phyloP scores from a whole-genome alignment of 2,113 vertebrate species.

The Gracilinanus agilis region DNA sequence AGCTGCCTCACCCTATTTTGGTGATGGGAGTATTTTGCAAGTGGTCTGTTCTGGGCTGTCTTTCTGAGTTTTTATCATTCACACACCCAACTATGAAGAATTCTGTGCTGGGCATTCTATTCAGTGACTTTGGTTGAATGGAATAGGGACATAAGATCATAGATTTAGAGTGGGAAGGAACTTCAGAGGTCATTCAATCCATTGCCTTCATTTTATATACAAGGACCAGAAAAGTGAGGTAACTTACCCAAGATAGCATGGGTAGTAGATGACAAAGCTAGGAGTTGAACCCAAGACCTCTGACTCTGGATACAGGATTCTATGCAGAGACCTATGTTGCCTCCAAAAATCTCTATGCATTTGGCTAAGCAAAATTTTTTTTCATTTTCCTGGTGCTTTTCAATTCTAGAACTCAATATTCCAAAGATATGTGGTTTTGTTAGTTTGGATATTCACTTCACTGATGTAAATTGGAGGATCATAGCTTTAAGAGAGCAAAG shows the following conservation, averaged over 20 bases:
- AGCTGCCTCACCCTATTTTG: conserved; percentile 10
- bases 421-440: background rate
- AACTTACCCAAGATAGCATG: background rate
- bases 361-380: background rate
- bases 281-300: background rate
- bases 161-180: background rate
- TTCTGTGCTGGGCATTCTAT: background rate
- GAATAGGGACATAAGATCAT: background rate
- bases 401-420: background rate
- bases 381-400: background rate
- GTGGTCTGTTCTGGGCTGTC: conserved; percentile 17
- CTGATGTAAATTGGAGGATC: background rate
- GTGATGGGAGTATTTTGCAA: background rate
- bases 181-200: background rate
- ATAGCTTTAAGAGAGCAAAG: background rate
- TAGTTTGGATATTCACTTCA: background rate
- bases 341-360: background rate
- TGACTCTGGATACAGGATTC: background rate
- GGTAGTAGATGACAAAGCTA: background rate
- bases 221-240: background rate
- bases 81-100: conserved; percentile 9
- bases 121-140: background rate
- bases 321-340: background rate
- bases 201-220: background rate
- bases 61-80: background rate